Conservation (phyloP, 2,888 invertebrate species). For the Lasius platythorax region DNA sequence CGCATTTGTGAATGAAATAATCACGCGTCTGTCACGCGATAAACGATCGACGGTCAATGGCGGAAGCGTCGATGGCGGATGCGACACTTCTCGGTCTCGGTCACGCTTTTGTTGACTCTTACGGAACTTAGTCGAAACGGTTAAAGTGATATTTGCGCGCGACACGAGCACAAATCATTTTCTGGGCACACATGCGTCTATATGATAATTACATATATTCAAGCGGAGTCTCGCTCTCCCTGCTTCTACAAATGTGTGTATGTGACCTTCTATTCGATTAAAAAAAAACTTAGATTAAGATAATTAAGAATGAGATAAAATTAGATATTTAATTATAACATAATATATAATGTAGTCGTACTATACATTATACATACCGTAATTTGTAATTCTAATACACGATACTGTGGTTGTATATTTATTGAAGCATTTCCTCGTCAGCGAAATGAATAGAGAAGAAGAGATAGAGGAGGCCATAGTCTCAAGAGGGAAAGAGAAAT, state of each 20-base stretch:
- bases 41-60: neutral
- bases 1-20: neutral
- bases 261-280: neutral
- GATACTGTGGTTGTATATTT: conserved; percentile 68
- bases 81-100: neutral
- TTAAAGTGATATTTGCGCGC: conserved; percentile 64
- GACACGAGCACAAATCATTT: conserved; percentile 58
- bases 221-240: conserved; percentile 49
- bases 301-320: neutral
- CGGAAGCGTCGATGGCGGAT: neutral
- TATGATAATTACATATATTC: conserved; percentile 56
- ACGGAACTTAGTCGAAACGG: conserved; percentile 35
- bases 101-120: conserved; percentile 26
- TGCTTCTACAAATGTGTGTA: conserved; percentile 10
- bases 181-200: conserved; percentile 50
- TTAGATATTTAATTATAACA: conserved; percentile 42
- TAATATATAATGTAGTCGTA: conserved; percentile 24
- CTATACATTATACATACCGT: conserved; percentile 48
- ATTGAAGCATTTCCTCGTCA: conserved; percentile 63
- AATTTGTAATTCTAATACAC: conserved; percentile 56
- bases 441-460: conserved; percentile 49
- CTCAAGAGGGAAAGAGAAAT: neutral
- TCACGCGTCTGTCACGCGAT: neutral
- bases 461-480: neutral
- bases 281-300: neutral